phyloP scores from a whole-genome alignment of 2,888 invertebrate genomes.

The Andrena haemorrhoa region DNA sequence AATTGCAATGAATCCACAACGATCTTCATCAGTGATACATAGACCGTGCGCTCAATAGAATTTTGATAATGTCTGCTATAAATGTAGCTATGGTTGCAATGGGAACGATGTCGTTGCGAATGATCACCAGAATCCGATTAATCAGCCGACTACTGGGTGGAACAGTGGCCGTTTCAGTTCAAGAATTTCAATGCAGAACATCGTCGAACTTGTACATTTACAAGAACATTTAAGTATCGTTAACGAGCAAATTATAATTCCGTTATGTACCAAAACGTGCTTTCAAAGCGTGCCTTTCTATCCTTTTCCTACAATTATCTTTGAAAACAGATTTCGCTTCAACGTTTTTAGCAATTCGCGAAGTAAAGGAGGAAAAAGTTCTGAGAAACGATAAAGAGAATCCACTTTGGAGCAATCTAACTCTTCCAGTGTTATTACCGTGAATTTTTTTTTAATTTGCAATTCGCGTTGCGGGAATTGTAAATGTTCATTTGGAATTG shows the following conservation, averaged over 20 bases:
- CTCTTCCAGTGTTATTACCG: background rate
- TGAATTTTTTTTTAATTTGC: background rate
- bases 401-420: background rate
- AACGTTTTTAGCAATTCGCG: background rate
- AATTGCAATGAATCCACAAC: no score
- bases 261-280: background rate
- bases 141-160: background rate
- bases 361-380: background rate
- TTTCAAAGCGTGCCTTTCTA: background rate
- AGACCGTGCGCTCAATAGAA: constrained; percentile 14
- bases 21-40: background rate
- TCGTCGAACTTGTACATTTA: background rate
- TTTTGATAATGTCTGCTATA: constrained; percentile 33
- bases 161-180: background rate
- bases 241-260: background rate
- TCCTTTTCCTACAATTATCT: background rate
- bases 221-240: background rate
- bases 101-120: constrained; percentile 29
- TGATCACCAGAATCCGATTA: constrained; percentile 36
- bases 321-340: background rate
- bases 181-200: background rate
- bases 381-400: constrained; percentile 8
- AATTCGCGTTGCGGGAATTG: background rate
- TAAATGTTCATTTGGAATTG: constrained; percentile 8
- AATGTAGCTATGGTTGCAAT: constrained; percentile 31